Conservation (phyloP, 2,113 vertebrate genomes). For the Vicugna pacos region DNA sequence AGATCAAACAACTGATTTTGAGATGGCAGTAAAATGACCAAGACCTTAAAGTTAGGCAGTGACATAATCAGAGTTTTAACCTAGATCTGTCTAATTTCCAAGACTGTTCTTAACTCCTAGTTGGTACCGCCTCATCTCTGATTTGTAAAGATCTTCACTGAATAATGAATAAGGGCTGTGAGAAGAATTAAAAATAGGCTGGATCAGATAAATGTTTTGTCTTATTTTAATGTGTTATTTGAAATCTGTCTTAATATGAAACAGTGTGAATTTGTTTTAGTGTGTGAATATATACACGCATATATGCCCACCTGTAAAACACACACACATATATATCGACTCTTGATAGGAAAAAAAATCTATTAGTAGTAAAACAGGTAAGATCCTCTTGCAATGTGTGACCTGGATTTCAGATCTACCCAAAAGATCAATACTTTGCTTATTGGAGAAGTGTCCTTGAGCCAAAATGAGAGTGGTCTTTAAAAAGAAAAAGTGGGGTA, state of each 20-base stretch:
- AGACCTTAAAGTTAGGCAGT: not conserved
- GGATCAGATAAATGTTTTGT: not conserved
- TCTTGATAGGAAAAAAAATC: not conserved
- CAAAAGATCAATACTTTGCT: not conserved
- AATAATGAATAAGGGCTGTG: not conserved
- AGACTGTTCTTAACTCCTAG: not conserved
- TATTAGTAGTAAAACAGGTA: not conserved
- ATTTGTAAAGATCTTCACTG: not conserved
- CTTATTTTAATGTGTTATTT: slow-evolving; percentile 32
- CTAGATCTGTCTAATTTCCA: not conserved
- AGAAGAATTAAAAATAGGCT: slow-evolving; percentile 25
- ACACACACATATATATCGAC: not conserved
- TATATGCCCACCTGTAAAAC: not conserved
- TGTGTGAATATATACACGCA: not conserved
- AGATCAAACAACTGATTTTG: not conserved
- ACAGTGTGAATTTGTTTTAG: not conserved
- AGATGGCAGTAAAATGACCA: not conserved
- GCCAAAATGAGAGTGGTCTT: slow-evolving; percentile 13
- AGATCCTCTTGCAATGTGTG: not conserved
- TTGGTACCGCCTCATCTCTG: not conserved
- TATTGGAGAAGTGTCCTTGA: not conserved
- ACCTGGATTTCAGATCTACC: slow-evolving; percentile 17
- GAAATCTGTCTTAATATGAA: not conserved
- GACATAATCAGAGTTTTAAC: not conserved
- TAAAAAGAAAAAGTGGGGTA: not conserved